Conservation (phyloP, 2,888 invertebrate genomes). For the Dasypogon diadema region DNA sequence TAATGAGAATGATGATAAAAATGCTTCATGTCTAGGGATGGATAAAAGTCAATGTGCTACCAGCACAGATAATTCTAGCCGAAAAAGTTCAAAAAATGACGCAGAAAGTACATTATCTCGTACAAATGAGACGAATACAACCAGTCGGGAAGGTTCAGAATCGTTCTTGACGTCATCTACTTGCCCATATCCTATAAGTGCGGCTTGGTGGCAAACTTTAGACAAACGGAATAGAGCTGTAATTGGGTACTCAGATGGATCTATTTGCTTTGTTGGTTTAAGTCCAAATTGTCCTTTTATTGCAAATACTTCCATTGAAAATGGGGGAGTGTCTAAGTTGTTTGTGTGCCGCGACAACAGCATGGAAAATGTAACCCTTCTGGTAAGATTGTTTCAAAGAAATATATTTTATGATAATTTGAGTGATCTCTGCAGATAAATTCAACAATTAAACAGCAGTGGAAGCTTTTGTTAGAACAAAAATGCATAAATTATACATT, state of each 20-base stretch:
- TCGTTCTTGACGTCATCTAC: conserved; percentile 68
- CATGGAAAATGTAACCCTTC: conserved; percentile 71
- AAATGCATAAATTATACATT: conserved; percentile 80
- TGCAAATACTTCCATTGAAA: conserved; percentile 67
- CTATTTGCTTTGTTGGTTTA: conserved; percentile 70
- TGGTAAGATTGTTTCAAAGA: conserved; percentile 64
- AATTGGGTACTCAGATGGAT: conserved; percentile 76
- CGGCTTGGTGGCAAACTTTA: conserved; percentile 82
- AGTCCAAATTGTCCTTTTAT: conserved; percentile 69
- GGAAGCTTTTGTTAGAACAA: conserved; percentile 85
- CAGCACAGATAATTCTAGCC: conserved; percentile 2
- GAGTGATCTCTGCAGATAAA: conserved; percentile 73
- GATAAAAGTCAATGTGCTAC: conserved; percentile 46
- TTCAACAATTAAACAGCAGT: conserved; percentile 80
- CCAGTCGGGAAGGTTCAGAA: conserved; percentile 64
- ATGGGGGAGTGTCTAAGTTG: conserved; percentile 66
- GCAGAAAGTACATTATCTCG: not conserved
- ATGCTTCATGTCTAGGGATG: conserved; percentile 55
- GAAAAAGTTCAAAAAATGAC: conserved; percentile 56
- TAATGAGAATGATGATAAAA: conserved; percentile 31
- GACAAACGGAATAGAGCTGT: conserved; percentile 79
- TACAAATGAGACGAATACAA: conserved; percentile 57
- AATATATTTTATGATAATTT: not conserved
- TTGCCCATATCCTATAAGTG: conserved; percentile 72
- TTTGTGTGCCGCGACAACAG: conserved; percentile 76